Conservation (phyloP, 1,140 invertebrate species). For the Gonatopus flavifemur region DNA sequence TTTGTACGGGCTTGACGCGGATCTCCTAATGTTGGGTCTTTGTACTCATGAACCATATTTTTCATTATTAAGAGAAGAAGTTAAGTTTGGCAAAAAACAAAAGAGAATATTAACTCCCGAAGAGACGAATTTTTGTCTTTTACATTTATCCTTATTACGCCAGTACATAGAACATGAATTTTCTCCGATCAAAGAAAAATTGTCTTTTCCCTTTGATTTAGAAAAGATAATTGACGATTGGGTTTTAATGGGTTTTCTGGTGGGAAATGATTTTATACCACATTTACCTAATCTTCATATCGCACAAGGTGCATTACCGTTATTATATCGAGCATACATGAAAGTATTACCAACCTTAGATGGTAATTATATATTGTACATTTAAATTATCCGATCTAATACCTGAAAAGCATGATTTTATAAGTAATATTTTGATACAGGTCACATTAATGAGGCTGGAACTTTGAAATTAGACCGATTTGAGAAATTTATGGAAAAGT, state of each 20-base stretch:
- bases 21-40: slow-evolving; percentile 92
- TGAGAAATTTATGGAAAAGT: slow-evolving; percentile 80
- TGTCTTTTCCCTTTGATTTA: slow-evolving; percentile 55
- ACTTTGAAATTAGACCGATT: slow-evolving; percentile 82
- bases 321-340: slow-evolving; percentile 88
- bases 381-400: too few species aligned
- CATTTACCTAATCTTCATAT: slow-evolving; percentile 94
- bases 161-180: slow-evolving; percentile 96
- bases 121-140: slow-evolving; percentile 88
- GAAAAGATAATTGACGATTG: slow-evolving; percentile 78
- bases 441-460: slow-evolving; percentile 91
- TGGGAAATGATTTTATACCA: slow-evolving; percentile 98
- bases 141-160: slow-evolving; percentile 88
- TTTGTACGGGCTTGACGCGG: slow-evolving; percentile 93
- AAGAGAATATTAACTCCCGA: slow-evolving; percentile 72
- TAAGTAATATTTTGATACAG: slow-evolving; percentile 53
- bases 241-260: slow-evolving; percentile 93
- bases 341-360: slow-evolving; percentile 81
- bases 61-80: slow-evolving; percentile 87
- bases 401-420: slow-evolving; percentile 13
- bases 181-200: slow-evolving; percentile 67
- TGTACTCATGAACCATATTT: slow-evolving; percentile 95
- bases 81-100: slow-evolving; percentile 71
- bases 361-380: slow-evolving; percentile 59
- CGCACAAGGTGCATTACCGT: slow-evolving; percentile 80